Percentiles rank a stretch among this genome's conserved stretches.
Evolutionary conservation across 2,888 invertebrate genomes (phyloP).

Genomic region (Cotesia congregata): DNA sequence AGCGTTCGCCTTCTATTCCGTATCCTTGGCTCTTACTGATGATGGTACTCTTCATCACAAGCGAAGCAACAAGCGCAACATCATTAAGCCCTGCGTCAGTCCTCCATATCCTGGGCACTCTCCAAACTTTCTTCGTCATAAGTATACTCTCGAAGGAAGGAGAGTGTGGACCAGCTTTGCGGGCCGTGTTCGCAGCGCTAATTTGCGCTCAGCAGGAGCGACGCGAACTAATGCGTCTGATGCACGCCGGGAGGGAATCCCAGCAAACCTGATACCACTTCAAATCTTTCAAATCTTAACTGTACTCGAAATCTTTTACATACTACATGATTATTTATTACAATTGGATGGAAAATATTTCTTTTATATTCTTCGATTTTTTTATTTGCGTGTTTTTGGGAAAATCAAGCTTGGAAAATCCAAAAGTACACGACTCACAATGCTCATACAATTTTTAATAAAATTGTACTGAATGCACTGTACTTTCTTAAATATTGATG

Average conservation of each 20-base stretch:
- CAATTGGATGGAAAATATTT: too few relatives aligned
- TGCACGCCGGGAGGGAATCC: constrained; percentile 62
- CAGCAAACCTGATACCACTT: neutral
- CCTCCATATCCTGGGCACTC: neutral
- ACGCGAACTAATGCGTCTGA: constrained; percentile 66
- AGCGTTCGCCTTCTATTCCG: constrained; percentile 37
- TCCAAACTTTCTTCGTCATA: constrained; percentile 32
- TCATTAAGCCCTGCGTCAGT: constrained; percentile 35
- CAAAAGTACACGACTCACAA: too few relatives aligned
- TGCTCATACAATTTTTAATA: too few relatives aligned
- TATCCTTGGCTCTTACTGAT: constrained; percentile 34
- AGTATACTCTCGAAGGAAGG: constrained; percentile 38
- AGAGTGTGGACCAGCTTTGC: constrained; percentile 19
- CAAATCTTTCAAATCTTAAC: constrained; percentile 8
- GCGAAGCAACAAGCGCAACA: constrained; percentile 21
- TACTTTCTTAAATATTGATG: too few relatives aligned
- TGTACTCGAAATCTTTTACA: neutral
- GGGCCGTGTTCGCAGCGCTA: constrained; percentile 59
- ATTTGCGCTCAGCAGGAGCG: constrained; percentile 68
- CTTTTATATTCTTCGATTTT: too few relatives aligned
- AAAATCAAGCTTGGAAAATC: too few relatives aligned
- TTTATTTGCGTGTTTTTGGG: too few relatives aligned
- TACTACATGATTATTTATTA: too few relatives aligned
- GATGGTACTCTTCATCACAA: constrained; percentile 42
- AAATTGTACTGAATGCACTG: too few relatives aligned